Evolutionary conservation across 2,888 invertebrate genomes (phyloP), one percentile per base, ranked within the genome.

Genomic region (Listrodromus nycthemerus): DNA sequence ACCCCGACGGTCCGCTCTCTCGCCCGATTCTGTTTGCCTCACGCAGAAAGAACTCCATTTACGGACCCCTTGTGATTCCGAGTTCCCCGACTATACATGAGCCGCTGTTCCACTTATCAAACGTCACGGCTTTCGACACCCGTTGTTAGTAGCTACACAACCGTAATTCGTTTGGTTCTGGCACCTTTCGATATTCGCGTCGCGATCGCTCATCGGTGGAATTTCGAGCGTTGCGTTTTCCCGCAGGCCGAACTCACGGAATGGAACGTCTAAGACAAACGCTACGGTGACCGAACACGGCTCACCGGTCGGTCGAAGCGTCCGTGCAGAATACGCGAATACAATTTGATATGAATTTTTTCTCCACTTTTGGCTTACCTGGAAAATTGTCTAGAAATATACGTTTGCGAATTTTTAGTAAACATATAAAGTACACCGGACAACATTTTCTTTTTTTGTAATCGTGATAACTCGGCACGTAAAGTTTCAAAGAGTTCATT

Each of bases 31-130:
- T 77, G 77, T 71, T 75, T 79, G 55, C 75, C 58, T 70, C 58
- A 27, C 37, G 75, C 69, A 48, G 48, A 65, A 83, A 74, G 61
- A 82, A 50, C 48, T 67, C 82, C 75, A 76, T 82, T 84, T 71
- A 71, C 61, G 70, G 69, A 66, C 58, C 81, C 63, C 55, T 71
- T 50, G 37, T 27, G 63, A 70, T 77, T 74, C 66, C 27, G 67
- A 69, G 19, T 63, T 74, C 58, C 10, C 41, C 30, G 66, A 76
- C 71, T 63, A 27, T 63, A 66, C 70, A 37, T 21, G 19, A 52
- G 67, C 30, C 45, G 58, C 70, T 79, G 50, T 63, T 52, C 61
- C 8, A 24, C 71, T 30, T 41, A 27, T 21, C 21, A 1, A n/a
- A 30, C 19, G 37, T 41, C 41, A 27, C 19, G 41, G 45, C 66